Evolutionary conservation across 1,140 invertebrate genomes (phyloP).

Genomic region (Ptiloglossa arizonensis): DNA sequence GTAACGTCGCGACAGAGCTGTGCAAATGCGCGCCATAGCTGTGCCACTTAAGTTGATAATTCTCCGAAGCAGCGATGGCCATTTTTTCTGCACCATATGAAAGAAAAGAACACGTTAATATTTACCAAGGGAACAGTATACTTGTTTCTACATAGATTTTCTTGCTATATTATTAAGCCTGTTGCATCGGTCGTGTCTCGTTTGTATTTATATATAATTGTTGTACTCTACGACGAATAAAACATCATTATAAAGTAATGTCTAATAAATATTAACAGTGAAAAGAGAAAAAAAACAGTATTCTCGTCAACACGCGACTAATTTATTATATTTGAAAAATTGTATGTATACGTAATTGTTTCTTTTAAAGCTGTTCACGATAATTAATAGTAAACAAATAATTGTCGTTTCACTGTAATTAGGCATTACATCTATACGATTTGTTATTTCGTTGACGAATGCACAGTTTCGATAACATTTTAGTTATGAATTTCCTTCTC

Average conservation of each 20-base stretch:
- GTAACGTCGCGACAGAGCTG: slow-evolving; percentile 89
- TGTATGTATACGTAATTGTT: not conserved
- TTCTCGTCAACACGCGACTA: not conserved
- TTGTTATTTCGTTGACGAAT: not conserved
- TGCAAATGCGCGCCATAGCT: slow-evolving; percentile 91
- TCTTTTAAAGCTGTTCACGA: not conserved
- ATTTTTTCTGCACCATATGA: slow-evolving; percentile 72
- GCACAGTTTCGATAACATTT: not conserved
- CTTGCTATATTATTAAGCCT: slow-evolving; percentile 21
- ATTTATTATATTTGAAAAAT: not conserved
- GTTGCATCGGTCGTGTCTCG: slow-evolving; percentile 15
- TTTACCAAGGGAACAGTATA: not conserved
- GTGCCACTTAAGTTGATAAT: slow-evolving; percentile 93
- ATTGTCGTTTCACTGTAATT: not conserved
- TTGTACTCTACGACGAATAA: not conserved
- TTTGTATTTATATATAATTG: not conserved
- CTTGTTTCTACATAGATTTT: not conserved
- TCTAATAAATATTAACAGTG: not conserved
- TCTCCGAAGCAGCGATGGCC: slow-evolving; percentile 85
- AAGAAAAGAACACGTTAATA: not conserved
- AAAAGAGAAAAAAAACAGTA: not conserved
- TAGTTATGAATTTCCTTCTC: not conserved
- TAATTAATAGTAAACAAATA: slow-evolving; percentile 12
- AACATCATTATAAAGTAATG: not conserved
- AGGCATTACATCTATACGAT: not conserved